Conservation (phyloP, 2,113 vertebrate species). For the cattle (Bos taurus) region ARS-UCD2.0 NC_037357.1:58854501-58855000, state of each 20-base stretch:
- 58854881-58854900: neutral
- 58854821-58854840: neutral
- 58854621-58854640: neutral
- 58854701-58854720: neutral
- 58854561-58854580: neutral
- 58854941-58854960: neutral
- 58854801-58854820: conserved; percentile 19
- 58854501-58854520: neutral
- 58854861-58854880: neutral
- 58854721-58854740: neutral
- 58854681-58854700: neutral
- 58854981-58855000: neutral
- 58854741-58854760: neutral
- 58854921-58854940: neutral
- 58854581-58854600: neutral
- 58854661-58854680: neutral
- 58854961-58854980: neutral
- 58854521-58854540: neutral
- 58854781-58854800: neutral
- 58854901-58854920: neutral
- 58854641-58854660: neutral
- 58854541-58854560: neutral
- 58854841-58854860: neutral
- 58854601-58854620: neutral
- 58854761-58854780: neutral